A percentile compares a stretch with the other conserved stretches of the same genome.
Conservation (phyloP, 2,888 invertebrate species). For the Lydus trimaculatus region DNA sequence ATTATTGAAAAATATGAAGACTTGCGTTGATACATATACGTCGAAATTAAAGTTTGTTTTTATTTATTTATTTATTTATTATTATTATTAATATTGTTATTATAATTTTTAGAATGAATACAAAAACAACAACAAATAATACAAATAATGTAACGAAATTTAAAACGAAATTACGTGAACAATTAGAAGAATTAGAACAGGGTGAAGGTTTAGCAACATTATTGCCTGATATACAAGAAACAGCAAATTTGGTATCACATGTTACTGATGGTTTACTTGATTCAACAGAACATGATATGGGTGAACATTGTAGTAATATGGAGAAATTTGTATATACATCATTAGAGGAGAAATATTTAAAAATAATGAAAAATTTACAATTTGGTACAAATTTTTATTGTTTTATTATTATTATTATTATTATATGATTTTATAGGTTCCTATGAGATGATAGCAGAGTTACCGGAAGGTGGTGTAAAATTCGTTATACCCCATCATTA, state of each 20-base stretch:
- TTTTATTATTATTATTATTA: slow-evolving; percentile 25
- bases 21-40: slow-evolving; percentile 91
- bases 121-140: slow-evolving; percentile 40
- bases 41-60: slow-evolving; percentile 76
- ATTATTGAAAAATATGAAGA: slow-evolving; percentile 85
- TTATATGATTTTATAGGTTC: no score
- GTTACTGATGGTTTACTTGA: slow-evolving; percentile 59
- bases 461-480: slow-evolving; percentile 73
- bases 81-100: slow-evolving; percentile 1
- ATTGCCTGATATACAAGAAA: slow-evolving; percentile 90
- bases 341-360: slow-evolving; percentile 80
- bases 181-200: slow-evolving; percentile 75
- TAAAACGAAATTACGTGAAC: slow-evolving; percentile 49
- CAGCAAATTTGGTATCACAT: slow-evolving; percentile 63
- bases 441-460: slow-evolving; percentile 89
- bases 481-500: slow-evolving; percentile 91
- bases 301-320: slow-evolving; percentile 51
- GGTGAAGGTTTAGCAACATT: slow-evolving; percentile 88
- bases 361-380: slow-evolving; percentile 87
- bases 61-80: neutral
- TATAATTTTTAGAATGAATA: slow-evolving; percentile 46
- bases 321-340: slow-evolving; percentile 66
- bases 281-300: slow-evolving; percentile 52
- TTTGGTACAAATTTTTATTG: slow-evolving; percentile 65
- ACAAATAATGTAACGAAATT: slow-evolving; percentile 37